phyloP scores from a whole-genome alignment of 1,140 invertebrate species.

The Tetranychus cinnabarinus region DNA sequence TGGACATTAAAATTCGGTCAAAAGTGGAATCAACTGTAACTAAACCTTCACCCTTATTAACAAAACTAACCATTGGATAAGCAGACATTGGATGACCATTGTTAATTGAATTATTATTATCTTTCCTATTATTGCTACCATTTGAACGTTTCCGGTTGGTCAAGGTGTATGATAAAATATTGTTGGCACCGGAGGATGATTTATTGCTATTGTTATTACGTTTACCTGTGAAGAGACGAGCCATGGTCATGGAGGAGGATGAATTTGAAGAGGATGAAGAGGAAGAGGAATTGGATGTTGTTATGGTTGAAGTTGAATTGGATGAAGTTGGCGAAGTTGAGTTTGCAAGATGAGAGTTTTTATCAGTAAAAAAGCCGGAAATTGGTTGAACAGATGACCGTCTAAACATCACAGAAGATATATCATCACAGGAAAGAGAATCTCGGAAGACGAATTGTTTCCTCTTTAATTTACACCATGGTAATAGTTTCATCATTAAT shows the following conservation, averaged over 20 bases:
- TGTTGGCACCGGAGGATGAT: neutral
- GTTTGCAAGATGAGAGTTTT: neutral
- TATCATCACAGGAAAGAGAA: neutral
- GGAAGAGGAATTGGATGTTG: neutral
- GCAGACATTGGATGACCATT: neutral
- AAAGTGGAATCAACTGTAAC: slow-evolving; percentile 2
- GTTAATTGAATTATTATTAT: neutral
- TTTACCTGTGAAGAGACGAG: neutral
- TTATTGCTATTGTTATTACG: neutral
- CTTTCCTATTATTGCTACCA: neutral
- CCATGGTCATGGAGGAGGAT: neutral
- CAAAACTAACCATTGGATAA: slow-evolving; percentile 6
- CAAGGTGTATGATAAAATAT: neutral
- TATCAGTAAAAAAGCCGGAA: neutral
- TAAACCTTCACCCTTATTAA: slow-evolving; percentile 6
- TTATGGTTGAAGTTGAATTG: neutral
- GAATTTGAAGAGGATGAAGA: neutral
- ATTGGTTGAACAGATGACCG: neutral
- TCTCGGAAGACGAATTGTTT: neutral
- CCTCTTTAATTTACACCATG: neutral
- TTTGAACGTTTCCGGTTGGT: neutral
- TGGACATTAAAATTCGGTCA: slow-evolving; percentile 2
- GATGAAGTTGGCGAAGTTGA: neutral
- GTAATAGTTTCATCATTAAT: neutral
- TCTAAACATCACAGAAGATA: neutral